Evolutionary conservation across 2,888 invertebrate species (phyloP), one percentile per base, ranked within the genome.

Genomic region (Gastrophysa polygoni): DNA sequence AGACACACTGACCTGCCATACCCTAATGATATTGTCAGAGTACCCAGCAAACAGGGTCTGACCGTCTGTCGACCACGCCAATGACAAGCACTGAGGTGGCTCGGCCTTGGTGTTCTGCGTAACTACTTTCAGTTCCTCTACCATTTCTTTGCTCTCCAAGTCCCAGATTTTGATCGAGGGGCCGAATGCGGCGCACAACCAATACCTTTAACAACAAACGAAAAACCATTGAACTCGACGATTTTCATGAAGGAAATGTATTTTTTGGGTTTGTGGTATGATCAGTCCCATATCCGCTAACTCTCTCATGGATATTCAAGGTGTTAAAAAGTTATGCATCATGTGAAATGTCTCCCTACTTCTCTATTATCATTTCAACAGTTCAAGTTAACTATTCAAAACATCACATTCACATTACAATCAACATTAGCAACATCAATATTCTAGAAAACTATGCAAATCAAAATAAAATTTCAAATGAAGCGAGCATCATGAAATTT

Each of bases 131-230:
- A 99, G 88, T 83, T 99, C 98, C 82, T 99, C 98, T 71, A 99
- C 98, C 88, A 98, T 95, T 82, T 96, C 95, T 87, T 99, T 99
- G 85, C 95, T 96, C 85, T 99, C 98, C 83, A 99, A 87, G 86
- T 99, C 98, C 98, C 98, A 99, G 81, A 99, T 98, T 85, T 97
- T 98, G 82, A 99, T 98, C 74, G 93, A 92, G 68, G 97, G 95
- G 75, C 98, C 98, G 77, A 95, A 98, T 18, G 99, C 99, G 78
- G 98, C 99, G 83, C 99, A 99, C 70, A 99, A 88, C 99, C 99
- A 99, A 81, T 99, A 99, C 80, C 81, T 81, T 55, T 1, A 75
- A 70, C 51, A 61, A 52, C 54, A 3, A 14, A 16, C 17, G 28
- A 50, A 21, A 8, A 8, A 50, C 8, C n/a, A 3, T 18, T 44